phyloP scores from a whole-genome alignment of 2,797 vertebrate species.

The Sebastes taczanowskii region DNA sequence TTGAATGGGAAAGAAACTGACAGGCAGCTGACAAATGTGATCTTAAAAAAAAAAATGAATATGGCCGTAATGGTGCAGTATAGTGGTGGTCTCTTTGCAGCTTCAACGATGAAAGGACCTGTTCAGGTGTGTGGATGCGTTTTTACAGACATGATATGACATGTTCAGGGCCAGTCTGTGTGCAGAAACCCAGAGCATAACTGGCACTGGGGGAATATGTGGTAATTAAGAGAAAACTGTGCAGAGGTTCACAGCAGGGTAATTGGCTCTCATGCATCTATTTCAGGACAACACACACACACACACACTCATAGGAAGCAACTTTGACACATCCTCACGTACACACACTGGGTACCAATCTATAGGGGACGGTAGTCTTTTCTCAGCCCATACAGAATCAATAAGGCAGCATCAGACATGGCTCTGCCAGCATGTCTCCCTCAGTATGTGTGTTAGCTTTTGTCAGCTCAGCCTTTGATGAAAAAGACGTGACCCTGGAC shows the following conservation, averaged over 20 bases:
- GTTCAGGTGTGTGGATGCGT: slow-evolving; percentile 9
- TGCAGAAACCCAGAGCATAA: slow-evolving; percentile 39
- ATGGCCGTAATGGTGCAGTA: background rate
- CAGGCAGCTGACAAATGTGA: slow-evolving; percentile 8
- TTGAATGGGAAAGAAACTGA: background rate
- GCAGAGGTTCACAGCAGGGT: slow-evolving; percentile 63
- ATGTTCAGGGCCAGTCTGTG: slow-evolving; percentile 45
- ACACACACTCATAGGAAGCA: slow-evolving; percentile 12
- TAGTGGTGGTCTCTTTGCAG: slow-evolving; percentile 11
- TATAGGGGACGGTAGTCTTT: slow-evolving; percentile 1
- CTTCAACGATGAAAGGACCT: slow-evolving; percentile 19
- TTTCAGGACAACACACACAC: slow-evolving; percentile 45
- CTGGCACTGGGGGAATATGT: slow-evolving; percentile 63
- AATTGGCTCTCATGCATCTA: slow-evolving; percentile 63
- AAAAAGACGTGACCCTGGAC: slow-evolving; percentile 48
- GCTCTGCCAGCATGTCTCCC: slow-evolving; percentile 22
- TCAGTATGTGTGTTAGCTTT: background rate
- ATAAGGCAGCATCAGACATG: slow-evolving; percentile 34
- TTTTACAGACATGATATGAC: slow-evolving; percentile 56
- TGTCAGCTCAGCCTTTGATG: slow-evolving; percentile 45
- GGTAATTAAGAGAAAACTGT: slow-evolving; percentile 73
- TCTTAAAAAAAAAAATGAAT: background rate
- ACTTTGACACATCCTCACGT: slow-evolving; percentile 3
- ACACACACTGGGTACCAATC: background rate
- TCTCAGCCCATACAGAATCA: slow-evolving; percentile 41